Conservation (phyloP, 2,888 invertebrate genomes). For the Coenonympha arcania region DNA sequence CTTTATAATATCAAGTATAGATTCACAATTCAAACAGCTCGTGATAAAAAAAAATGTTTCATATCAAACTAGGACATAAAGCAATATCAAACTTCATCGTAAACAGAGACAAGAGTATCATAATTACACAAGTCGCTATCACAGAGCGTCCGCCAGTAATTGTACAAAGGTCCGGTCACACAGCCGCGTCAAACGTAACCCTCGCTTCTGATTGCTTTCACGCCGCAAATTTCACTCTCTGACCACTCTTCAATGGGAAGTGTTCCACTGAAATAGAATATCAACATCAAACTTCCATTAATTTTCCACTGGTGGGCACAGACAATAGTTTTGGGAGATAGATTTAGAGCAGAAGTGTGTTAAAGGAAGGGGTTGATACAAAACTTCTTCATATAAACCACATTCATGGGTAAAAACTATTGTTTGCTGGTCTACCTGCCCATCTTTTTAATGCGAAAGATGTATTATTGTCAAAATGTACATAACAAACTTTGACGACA, state of each 20-base stretch:
- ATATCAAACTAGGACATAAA: not conserved
- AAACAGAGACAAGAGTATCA: slow-evolving; percentile 41
- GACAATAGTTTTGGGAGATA: too few species aligned
- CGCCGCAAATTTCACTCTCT: slow-evolving; percentile 52
- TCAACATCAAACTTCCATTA: too few species aligned
- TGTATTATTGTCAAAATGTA: slow-evolving; percentile 40
- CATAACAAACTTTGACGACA: slow-evolving; percentile 50
- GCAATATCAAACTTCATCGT: slow-evolving; percentile 30
- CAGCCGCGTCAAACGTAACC: slow-evolving; percentile 63
- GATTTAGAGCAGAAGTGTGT: too few species aligned
- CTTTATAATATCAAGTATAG: too few species aligned
- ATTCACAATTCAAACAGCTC: too few species aligned
- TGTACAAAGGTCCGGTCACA: slow-evolving; percentile 46
- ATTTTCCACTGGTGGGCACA: too few species aligned
- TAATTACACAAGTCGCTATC: slow-evolving; percentile 51
- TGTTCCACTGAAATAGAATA: slow-evolving; percentile 35
- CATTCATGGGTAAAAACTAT: slow-evolving; percentile 45
- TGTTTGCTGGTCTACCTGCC: slow-evolving; percentile 39
- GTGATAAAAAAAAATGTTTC: not conserved
- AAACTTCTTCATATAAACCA: too few species aligned
- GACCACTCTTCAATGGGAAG: slow-evolving; percentile 44
- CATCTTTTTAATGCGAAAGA: slow-evolving; percentile 51
- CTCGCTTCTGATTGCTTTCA: slow-evolving; percentile 42
- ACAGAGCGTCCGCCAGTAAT: slow-evolving; percentile 55
- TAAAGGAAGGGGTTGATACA: too few species aligned